Percentiles rank a stretch among this genome's conserved stretches.
These are phyloP conservation scores for Diploscapter pachys DNA, from an alignment of 1,140 invertebrate species.

Conservation along the genomic window DNA sequence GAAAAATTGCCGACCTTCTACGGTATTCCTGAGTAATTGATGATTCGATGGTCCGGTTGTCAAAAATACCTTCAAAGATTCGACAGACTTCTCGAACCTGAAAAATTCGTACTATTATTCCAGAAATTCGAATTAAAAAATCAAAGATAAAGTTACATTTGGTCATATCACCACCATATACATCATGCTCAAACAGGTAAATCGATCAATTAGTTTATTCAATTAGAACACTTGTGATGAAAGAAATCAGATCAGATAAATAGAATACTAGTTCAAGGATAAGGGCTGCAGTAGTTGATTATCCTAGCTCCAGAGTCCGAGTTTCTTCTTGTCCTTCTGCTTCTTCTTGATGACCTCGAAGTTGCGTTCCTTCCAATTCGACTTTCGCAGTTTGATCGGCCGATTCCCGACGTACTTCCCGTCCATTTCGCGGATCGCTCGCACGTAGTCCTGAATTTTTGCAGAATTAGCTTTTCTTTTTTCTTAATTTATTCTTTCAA, in stretches of 20 bases:
- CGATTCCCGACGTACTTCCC: constrained; percentile 88
- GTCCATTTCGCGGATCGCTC: constrained; percentile 96
- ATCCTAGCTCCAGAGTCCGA: constrained; percentile 55
- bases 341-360: constrained; percentile 89
- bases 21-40: too few relatives aligned
- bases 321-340: constrained; percentile 76
- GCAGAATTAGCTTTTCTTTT: too few relatives aligned
- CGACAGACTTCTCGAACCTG: too few relatives aligned
- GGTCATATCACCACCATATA: too few relatives aligned
- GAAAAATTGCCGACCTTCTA: too few relatives aligned
- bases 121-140: neutral
- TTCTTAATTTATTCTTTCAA: too few relatives aligned
- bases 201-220: neutral
- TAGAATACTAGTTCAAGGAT: neutral
- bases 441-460: constrained; percentile 79
- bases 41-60: too few relatives aligned
- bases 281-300: neutral
- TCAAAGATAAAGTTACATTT: too few relatives aligned
- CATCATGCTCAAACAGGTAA: neutral
- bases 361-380: constrained; percentile 88
- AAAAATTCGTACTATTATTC: too few relatives aligned
- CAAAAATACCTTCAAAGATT: too few relatives aligned
- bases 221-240: neutral
- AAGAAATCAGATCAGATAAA: neutral
- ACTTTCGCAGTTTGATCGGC: constrained; percentile 94